A percentile compares a stretch with the other conserved stretches of the same genome.
Evolutionary conservation across 2,113 vertebrate species (phyloP).

Genomic region (Setophaga kirtlandii): DNA sequence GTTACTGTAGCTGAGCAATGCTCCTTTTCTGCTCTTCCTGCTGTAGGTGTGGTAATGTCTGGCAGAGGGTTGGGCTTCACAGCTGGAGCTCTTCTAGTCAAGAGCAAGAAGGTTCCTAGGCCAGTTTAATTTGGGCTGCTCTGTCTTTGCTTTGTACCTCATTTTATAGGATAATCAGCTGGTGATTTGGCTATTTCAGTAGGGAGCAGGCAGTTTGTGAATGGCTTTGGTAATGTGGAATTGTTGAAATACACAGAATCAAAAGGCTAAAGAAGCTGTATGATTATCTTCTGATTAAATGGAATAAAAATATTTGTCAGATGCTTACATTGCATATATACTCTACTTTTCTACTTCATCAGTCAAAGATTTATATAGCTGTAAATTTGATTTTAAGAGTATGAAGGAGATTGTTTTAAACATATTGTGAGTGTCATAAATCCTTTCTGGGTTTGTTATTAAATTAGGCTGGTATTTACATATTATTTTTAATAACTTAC

Average conservation of each 20-base stretch:
- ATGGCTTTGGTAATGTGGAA: background rate
- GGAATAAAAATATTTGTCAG: background rate
- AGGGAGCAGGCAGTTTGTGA: background rate
- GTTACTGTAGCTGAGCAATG: accelerated
- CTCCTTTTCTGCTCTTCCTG: background rate
- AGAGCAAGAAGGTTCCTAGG: background rate
- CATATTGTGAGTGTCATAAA: background rate
- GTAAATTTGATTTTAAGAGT: background rate
- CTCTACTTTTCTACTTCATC: background rate
- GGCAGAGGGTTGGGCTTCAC: no score
- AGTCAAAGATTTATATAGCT: background rate
- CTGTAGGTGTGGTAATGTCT: accelerated
- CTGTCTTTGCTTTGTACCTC: background rate
- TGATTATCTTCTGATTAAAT: background rate
- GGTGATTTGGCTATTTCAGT: background rate
- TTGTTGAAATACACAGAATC: background rate
- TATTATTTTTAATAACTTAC: background rate
- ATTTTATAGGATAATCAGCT: background rate
- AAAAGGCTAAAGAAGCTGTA: background rate
- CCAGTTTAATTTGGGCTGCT: background rate
- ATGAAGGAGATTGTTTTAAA: background rate
- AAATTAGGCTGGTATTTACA: background rate
- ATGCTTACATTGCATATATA: background rate
- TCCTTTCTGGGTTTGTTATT: background rate
- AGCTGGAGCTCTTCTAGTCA: background rate